These are phyloP conservation scores for Dinomys branickii DNA, from an alignment of 2,113 vertebrate genomes.

Conservation along the genomic window DNA sequence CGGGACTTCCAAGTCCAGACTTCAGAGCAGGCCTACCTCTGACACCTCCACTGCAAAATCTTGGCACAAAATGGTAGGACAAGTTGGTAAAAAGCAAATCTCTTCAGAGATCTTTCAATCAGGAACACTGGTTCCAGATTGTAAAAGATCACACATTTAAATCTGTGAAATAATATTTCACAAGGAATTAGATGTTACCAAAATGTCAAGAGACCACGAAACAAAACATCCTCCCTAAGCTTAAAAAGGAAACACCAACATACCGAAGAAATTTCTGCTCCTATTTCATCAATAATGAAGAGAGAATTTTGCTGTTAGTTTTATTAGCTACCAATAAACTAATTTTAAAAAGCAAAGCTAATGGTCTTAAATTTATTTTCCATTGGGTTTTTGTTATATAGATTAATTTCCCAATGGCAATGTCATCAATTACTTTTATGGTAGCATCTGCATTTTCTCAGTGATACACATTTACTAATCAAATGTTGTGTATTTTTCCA, in stretches of 20 bases:
- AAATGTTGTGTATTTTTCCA: background rate
- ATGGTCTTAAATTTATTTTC: background rate
- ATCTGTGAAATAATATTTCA: background rate
- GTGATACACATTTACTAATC: background rate
- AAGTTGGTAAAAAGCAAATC: background rate
- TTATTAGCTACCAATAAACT: background rate
- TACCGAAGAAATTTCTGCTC: background rate
- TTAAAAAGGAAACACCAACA: background rate
- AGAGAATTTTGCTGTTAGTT: conserved; percentile 8
- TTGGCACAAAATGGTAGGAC: background rate
- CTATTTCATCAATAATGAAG: background rate
- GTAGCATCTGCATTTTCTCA: background rate
- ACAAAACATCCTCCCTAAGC: background rate
- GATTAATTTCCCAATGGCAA: conserved; percentile 16
- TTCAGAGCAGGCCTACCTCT: background rate
- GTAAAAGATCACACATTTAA: background rate
- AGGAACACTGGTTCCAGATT: background rate
- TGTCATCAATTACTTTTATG: background rate
- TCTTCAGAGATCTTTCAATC: background rate
- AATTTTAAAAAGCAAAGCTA: background rate
- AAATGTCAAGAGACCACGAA: conserved; percentile 11
- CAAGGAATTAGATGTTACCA: background rate
- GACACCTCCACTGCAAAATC: background rate
- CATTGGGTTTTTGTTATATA: background rate
- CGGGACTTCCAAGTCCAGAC: background rate